Percentiles rank a stretch among this genome's conserved stretches.
phyloP scores from a whole-genome alignment of 1,140 invertebrate genomes.

The Drusus annulatus region DNA sequence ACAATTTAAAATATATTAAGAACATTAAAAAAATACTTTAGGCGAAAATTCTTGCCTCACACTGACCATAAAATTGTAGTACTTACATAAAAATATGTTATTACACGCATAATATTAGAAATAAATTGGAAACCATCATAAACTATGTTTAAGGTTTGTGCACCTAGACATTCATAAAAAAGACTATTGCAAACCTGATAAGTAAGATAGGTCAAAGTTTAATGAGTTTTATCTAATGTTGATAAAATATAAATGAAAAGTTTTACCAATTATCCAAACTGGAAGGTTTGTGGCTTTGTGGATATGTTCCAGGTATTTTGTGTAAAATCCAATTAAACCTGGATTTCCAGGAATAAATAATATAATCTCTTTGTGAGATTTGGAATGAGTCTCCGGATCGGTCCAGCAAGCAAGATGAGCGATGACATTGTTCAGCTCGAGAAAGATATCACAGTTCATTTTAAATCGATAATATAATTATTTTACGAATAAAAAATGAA shows the following conservation, averaged over 20 bases:
- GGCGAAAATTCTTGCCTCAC: too few species aligned
- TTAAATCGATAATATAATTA: constrained; percentile 8
- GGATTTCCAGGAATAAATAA: constrained; percentile 54
- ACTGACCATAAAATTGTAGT: too few species aligned
- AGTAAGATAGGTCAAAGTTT: too few species aligned
- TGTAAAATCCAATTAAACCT: constrained; percentile 50
- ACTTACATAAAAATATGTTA: too few species aligned
- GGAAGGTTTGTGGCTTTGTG: constrained; percentile 45
- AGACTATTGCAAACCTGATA: too few species aligned
- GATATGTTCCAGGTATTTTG: constrained; percentile 48
- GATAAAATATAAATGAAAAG: background rate
- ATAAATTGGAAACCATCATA: too few species aligned
- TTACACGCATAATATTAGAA: too few species aligned
- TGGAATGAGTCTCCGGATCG: constrained; percentile 38
- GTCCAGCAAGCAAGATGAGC: constrained; percentile 51
- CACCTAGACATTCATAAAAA: too few species aligned
- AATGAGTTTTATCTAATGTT: too few species aligned
- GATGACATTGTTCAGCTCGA: constrained; percentile 43
- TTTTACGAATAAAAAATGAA: background rate
- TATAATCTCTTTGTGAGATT: constrained; percentile 45
- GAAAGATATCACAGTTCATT: constrained; percentile 49
- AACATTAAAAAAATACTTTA: too few species aligned
- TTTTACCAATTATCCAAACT: constrained; percentile 53
- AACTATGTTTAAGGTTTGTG: too few species aligned
- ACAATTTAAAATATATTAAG: too few species aligned